phyloP scores from a whole-genome alignment of 2,113 vertebrate genomes.

The Lates calcarifer region DNA sequence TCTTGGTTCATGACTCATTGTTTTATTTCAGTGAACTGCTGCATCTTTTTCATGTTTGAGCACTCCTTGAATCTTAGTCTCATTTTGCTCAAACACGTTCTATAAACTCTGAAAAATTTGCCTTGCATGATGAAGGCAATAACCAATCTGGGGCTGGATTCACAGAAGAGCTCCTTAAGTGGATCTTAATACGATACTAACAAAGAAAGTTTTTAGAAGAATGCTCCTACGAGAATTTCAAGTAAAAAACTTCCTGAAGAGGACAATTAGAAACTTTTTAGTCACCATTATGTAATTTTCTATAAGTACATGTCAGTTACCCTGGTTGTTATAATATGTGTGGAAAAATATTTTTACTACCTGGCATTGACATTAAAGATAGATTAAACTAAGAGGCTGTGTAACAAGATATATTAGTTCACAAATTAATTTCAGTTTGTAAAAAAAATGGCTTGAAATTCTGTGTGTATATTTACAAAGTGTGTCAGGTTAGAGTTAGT shows the following conservation, averaged over 20 bases:
- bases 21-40: neutral
- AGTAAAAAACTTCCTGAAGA: neutral
- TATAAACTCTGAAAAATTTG: neutral
- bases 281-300: neutral
- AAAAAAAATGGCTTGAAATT: neutral
- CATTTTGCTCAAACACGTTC: neutral
- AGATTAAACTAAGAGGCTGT: neutral
- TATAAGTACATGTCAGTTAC: neutral
- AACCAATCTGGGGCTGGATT: neutral
- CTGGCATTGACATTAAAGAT: neutral
- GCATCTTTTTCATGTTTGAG: neutral
- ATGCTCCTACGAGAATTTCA: neutral
- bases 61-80: neutral
- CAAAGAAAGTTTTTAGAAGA: neutral
- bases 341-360: neutral
- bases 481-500: neutral
- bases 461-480: neutral
- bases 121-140: constrained; percentile 12
- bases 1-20: neutral
- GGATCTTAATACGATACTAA: constrained; percentile 3
- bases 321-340: neutral
- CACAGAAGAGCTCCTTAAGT: neutral
- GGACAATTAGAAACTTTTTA: neutral
- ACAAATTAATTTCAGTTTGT: neutral
- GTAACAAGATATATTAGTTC: neutral